Base-by-base conservation (phyloP, 2,888 invertebrate genomes). In the Hydrotaea diabolus region DNA sequence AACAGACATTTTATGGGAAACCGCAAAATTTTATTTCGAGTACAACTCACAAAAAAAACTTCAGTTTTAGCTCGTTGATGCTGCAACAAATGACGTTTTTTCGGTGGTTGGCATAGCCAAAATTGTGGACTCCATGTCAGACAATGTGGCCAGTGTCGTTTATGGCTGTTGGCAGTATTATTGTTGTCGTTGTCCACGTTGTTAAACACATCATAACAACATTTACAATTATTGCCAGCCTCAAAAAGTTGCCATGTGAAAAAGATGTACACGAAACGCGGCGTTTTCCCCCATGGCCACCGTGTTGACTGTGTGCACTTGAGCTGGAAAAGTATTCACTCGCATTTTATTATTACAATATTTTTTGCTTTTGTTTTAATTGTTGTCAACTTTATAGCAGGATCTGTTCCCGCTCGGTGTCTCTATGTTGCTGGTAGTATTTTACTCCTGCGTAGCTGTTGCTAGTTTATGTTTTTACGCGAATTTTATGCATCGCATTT, bases 201-300 rank as follows among this genome's bases (percentile, higher is more conserved):
- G 62, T 85, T 82, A 73, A 82, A 77, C 76, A 82, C 66, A 59
- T 85, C 82, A 85, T 79, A 82, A 85, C 77, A 82, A 82, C 77
- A 73, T 85, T 82, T 19, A 53, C 79, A 82, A 76, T 79, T 82
- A 77, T 79, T 82, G 19, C 21, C 55, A 55, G 31, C 39, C 39
- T 39, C 59, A 59, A 26, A n/a, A n/a, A 59, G 23, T 55, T 55
- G 39, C 7, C 39, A 39, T 1, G 7, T 31, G 7, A 31, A 31
- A 31, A 13, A 2, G 7, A 31, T 4, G 4, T 31, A 31, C 39
- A 11, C 9, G 3, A 39, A 39, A 39, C 39, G 31, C 13, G 39
- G 1, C 39, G 3, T 39, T 39, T 39, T 39, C 9, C 13, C 9
- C 9, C 39, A 1, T 39, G 9, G 13, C 39, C 39, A 39, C 8